phyloP scores from a whole-genome alignment of 2,113 vertebrate genomes.

The Philantomba maxwellii region DNA sequence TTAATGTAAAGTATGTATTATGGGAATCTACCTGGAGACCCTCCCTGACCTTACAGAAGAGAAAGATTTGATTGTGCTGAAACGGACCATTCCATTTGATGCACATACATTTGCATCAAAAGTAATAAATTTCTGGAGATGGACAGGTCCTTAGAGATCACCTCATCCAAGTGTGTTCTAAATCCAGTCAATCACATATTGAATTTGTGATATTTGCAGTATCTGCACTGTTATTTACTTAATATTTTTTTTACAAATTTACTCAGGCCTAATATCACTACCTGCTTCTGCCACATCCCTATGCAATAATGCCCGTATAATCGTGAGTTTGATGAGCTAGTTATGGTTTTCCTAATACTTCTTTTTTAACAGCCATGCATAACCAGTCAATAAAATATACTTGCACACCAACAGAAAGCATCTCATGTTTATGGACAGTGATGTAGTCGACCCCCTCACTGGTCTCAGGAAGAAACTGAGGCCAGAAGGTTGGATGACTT shows the following conservation, averaged over 20 bases:
- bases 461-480: neutral
- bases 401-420: neutral
- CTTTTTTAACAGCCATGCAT: neutral
- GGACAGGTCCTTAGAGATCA: conserved; percentile 33
- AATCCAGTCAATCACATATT: conserved; percentile 7
- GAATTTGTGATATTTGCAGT: conserved; percentile 41
- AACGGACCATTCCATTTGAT: neutral
- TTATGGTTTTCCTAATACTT: neutral
- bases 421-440: neutral
- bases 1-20: neutral
- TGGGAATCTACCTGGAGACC: neutral
- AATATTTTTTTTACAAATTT: conserved; percentile 57
- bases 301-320: neutral
- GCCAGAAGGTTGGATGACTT: neutral
- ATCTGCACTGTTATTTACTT: conserved; percentile 49
- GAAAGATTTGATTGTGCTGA: neutral
- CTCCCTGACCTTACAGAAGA: neutral
- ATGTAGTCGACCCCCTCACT: neutral
- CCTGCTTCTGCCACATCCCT: neutral
- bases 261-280: conserved; percentile 43
- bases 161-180: conserved; percentile 25
- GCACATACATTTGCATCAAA: neutral
- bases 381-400: neutral
- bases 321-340: conserved; percentile 34
- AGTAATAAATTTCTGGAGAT: conserved; percentile 24